Evolutionary conservation across 2,797 vertebrate species (phyloP), one percentile per base, ranked within the genome.

Genomic region (Arnoldichthys spilopterus): DNA sequence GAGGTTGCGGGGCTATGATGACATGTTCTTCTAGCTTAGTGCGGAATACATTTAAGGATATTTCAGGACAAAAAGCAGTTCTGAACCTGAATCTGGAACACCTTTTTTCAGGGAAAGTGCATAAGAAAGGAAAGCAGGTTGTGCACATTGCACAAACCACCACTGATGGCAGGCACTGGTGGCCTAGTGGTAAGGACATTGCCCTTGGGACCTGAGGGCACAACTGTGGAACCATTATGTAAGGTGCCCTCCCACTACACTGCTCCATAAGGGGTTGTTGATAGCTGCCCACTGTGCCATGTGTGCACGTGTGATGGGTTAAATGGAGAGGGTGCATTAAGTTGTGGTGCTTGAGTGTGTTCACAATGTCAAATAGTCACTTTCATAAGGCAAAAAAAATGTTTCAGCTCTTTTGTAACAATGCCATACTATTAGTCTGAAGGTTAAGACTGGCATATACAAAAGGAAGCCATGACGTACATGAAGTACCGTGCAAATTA

Each of bases 401-500:
- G 18, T 51, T 9, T 45, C 6, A n/a, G 37, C 40, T 63, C 56
- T 70, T 64, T 24, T 54, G 64, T n/a, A 51, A 62, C 59, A 72
- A 71, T 53, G 59, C n/a, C 47, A 63, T 49, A 28, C 58, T 9
- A 8, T 43, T 68, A 30, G 51, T 72, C 53, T 43, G 34, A 45
- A 78, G 45, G 45, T 63, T 56, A 62, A 30, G 51, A 32, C n/a
- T 34, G 56, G 20, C 32, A 64, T 28, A 43, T 37, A 67, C 45
- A 56, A 72, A 67, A 45, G 34, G 13, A 47, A 45, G 22, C 5
- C 67, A 54, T 43, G 63, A 28, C 7, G 40, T 22, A 54, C 40
- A 72, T 22, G 37, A 62, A 40, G 30, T 63, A 54, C 45, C 45
- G 12, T 78, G 76, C 58, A 78, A 45, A 77, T 34, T 37, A 32